Conservation (phyloP, 2,888 invertebrate species). For the Alloscopus bannaensis region DNA sequence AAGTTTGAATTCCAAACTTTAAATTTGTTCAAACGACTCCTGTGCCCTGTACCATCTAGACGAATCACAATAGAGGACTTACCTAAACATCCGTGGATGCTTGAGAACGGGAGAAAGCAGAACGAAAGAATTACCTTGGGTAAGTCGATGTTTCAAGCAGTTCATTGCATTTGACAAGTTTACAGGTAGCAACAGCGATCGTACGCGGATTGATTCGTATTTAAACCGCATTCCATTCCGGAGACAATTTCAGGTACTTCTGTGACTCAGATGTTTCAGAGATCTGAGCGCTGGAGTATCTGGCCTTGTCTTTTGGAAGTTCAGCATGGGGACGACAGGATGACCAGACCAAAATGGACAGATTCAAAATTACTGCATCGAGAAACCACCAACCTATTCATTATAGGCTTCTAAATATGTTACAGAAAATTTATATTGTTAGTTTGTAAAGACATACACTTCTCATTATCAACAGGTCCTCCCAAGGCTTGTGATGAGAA, state of each 20-base stretch:
- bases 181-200: no score
- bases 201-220: no score
- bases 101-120: conserved; percentile 33
- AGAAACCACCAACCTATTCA: neutral
- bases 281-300: conserved; percentile 71
- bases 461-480: no score
- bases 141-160: conserved; percentile 8
- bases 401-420: conserved; percentile 12
- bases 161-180: neutral
- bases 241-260: conserved; percentile 72
- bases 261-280: conserved; percentile 72
- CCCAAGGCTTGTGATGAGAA: conserved; percentile 39
- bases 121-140: conserved; percentile 17
- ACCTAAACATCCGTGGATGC: conserved; percentile 85
- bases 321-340: no score
- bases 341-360: no score
- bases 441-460: no score
- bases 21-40: conserved; percentile 85
- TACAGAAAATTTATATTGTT: no score
- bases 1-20: conserved; percentile 86
- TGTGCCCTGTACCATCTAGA: conserved; percentile 82
- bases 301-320: conserved; percentile 46
- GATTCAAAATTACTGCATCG: no score
- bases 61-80: conserved; percentile 84
- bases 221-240: no score